A percentile compares a stretch with the other conserved stretches of the same genome.
Conservation (phyloP, 2,797 vertebrate species). For the Sebastes oblongus region DNA sequence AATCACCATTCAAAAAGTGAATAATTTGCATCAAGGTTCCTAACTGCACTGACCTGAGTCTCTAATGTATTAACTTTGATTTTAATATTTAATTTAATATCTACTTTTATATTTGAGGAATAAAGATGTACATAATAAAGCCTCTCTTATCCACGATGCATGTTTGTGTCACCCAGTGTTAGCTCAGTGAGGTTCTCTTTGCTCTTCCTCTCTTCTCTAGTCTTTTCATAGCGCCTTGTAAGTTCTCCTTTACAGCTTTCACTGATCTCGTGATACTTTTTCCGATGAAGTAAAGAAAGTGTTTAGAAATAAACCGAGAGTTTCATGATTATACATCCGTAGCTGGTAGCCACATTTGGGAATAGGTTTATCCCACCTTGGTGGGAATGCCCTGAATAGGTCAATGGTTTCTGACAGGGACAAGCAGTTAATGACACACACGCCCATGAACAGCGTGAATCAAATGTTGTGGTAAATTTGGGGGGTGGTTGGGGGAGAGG, state of each 20-base stretch:
- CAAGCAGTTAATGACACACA: background rate
- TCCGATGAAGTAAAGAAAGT: background rate
- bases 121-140: background rate
- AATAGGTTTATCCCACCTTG: background rate
- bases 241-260: background rate
- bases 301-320: background rate
- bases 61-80: background rate
- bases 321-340: background rate
- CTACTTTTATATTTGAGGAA: background rate
- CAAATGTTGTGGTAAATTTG: background rate
- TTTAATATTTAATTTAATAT: background rate
- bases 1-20: background rate
- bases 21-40: background rate
- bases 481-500: too few relatives aligned
- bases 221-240: background rate
- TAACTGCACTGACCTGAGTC: background rate
- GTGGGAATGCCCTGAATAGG: background rate
- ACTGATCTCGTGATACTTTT: background rate
- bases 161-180: background rate
- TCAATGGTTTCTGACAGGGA: background rate
- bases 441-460: background rate
- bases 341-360: fast-evolving
- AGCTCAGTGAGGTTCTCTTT: background rate
- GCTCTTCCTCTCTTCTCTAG: background rate
- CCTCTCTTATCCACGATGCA: background rate